These are phyloP conservation scores for Nilaparvata lugens DNA, from an alignment of 1,140 invertebrate species.

Conservation along the genomic window DNA sequence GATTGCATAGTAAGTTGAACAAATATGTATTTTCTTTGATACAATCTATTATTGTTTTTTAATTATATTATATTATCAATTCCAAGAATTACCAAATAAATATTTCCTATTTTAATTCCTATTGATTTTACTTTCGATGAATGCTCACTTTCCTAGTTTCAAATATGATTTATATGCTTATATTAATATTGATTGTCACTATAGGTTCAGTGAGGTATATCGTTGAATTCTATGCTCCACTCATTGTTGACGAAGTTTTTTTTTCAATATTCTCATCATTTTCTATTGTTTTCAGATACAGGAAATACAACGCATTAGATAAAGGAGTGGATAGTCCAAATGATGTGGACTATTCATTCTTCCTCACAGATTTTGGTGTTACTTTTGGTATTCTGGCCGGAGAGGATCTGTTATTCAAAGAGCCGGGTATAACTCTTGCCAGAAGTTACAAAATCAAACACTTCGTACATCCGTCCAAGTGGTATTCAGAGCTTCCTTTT, in stretches of 20 bases:
- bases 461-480: constrained; percentile 58
- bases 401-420: constrained; percentile 61
- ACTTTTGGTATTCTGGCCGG: constrained; percentile 70
- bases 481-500: constrained; percentile 64
- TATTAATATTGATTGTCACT: no score
- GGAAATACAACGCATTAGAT: constrained; percentile 62
- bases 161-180: no score
- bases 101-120: no score
- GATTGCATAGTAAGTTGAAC: neutral
- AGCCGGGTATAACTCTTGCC: constrained; percentile 48
- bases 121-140: no score
- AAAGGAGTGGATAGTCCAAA: constrained; percentile 43
- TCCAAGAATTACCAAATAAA: no score
- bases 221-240: no score
- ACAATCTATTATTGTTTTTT: no score
- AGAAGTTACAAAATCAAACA: constrained; percentile 46
- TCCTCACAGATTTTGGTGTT: constrained; percentile 72
- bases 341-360: constrained; percentile 42
- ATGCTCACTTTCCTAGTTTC: no score
- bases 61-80: no score
- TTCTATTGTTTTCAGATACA: constrained; percentile 44
- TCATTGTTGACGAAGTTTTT: neutral
- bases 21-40: no score
- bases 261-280: neutral
- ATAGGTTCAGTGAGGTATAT: no score